Evolutionary conservation across 2,888 invertebrate genomes (phyloP).

Genomic region (Ochropleura plecta): DNA sequence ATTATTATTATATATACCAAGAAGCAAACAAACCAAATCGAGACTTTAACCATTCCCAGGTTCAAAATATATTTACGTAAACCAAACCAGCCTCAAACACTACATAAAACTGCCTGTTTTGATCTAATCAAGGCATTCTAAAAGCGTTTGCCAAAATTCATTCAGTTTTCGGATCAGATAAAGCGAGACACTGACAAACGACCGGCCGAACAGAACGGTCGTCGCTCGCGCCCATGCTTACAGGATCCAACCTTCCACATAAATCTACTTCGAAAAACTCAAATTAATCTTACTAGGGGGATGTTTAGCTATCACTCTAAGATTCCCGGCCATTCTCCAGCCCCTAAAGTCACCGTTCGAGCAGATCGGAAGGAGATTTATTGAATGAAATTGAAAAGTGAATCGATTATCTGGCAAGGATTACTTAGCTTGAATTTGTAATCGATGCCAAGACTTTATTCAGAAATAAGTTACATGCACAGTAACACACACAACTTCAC

Average conservation of each 20-base stretch:
- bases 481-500: background rate
- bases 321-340: slow-evolving; percentile 48
- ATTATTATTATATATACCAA: too few relatives aligned
- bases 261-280: slow-evolving; percentile 85
- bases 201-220: slow-evolving; percentile 76
- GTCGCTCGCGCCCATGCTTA: slow-evolving; percentile 75
- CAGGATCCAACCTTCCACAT: slow-evolving; percentile 78
- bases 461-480: background rate
- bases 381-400: slow-evolving; percentile 65
- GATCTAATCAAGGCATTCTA: slow-evolving; percentile 55
- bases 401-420: slow-evolving; percentile 45
- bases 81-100: slow-evolving; percentile 26
- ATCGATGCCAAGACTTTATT: slow-evolving; percentile 1
- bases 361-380: slow-evolving; percentile 55
- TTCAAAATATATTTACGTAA: slow-evolving; percentile 6
- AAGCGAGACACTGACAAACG: slow-evolving; percentile 84
- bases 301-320: slow-evolving; percentile 71
- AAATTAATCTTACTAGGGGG: slow-evolving; percentile 82
- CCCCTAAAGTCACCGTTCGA: slow-evolving; percentile 44
- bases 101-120: slow-evolving; percentile 60
- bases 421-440: slow-evolving; percentile 41
- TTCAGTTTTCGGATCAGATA: slow-evolving; percentile 82
- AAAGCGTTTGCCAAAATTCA: slow-evolving; percentile 76
- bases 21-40: background rate
- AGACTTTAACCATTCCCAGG: background rate